Evolutionary conservation across 2,888 invertebrate species (phyloP).

Genomic region (Cephonodes hylas): DNA sequence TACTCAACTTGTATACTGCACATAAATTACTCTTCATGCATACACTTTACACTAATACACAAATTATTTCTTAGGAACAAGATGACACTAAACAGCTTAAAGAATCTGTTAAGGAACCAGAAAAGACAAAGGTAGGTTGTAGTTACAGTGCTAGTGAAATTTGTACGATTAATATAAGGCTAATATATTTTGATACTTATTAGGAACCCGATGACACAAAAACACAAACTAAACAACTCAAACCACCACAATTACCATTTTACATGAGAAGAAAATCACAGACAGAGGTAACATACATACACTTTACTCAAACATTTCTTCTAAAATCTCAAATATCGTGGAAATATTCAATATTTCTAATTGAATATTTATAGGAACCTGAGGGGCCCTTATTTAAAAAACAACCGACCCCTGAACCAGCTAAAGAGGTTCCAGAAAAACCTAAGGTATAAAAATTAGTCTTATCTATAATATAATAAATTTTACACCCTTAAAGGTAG

Average conservation of each 20-base stretch:
- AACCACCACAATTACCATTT: constrained; percentile 40
- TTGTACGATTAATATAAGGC: not conserved
- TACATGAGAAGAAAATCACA: constrained; percentile 46
- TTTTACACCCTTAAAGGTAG: not conserved
- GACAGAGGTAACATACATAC: constrained; percentile 43
- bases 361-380: not conserved
- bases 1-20: not conserved
- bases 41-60: not conserved
- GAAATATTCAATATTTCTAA: not conserved
- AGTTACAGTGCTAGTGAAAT: not conserved
- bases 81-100: constrained; percentile 13
- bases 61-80: constrained; percentile 21
- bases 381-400: constrained; percentile 9
- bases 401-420: not conserved
- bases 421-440: constrained; percentile 18
- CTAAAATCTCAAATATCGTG: not conserved
- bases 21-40: not conserved
- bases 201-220: constrained; percentile 46
- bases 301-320: not conserved
- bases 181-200: constrained; percentile 22
- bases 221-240: constrained; percentile 32
- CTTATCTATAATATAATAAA: no score
- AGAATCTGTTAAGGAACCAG: constrained; percentile 18
- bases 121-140: constrained; percentile 24
- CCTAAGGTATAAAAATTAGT: constrained; percentile 15